phyloP scores from a whole-genome alignment of 2,797 vertebrate genomes.

The Varecia variegata region DNA sequence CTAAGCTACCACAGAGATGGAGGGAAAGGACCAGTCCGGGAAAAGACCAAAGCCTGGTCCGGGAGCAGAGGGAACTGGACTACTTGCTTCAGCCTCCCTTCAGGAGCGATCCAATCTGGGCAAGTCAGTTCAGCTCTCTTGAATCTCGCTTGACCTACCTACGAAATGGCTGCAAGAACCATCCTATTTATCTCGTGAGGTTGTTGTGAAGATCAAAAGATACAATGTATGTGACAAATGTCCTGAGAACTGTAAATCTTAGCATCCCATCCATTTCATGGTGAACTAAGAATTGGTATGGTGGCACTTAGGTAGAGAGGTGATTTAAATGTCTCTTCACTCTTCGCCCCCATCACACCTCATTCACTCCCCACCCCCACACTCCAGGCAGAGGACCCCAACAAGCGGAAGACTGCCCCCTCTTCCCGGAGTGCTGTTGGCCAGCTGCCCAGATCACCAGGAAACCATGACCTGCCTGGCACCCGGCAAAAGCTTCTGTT shows the following conservation, averaged over 20 bases:
- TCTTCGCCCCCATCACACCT: background rate
- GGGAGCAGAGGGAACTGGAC: background rate
- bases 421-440: rapidly evolving
- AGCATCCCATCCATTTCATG: background rate
- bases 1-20: rapidly evolving
- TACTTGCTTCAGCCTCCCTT: background rate
- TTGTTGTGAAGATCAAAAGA: background rate
- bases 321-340: background rate
- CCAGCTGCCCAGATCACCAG: background rate
- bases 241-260: background rate
- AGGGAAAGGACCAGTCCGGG: background rate
- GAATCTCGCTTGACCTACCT: background rate
- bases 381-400: background rate
- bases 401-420: background rate
- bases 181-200: background rate
- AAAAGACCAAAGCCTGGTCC: no score
- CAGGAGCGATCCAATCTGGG: rapidly evolving
- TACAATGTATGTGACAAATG: background rate
- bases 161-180: background rate
- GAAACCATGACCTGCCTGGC: background rate
- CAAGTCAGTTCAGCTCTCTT: rapidly evolving
- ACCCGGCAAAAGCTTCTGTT: background rate
- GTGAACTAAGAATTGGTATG: background rate
- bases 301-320: background rate
- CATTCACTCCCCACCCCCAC: rapidly evolving